Base-by-base conservation (phyloP, 2,888 invertebrate genomes). In the Thera britannica region DNA sequence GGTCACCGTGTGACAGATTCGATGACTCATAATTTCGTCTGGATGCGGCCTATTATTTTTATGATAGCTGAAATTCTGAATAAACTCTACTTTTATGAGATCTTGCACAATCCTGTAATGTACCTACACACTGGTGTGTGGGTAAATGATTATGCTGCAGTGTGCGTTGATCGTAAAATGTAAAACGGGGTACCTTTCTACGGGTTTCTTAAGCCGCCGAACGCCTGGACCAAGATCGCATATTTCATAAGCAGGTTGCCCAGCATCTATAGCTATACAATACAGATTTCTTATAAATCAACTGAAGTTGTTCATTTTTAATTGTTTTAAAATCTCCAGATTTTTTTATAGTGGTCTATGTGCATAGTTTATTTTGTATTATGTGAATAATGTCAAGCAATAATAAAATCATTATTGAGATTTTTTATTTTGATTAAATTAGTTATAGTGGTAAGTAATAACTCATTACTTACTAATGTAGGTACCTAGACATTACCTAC, bases 351-450 rank as follows among this genome's bases (percentile, higher is more conserved):
- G 87, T 90, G 92, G 91, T 92, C 92, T 90, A 88, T 95, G 95
- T 95, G 95, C 94, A 95, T 95, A 95, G 94, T 95, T 95, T 95
- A 95, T 95, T 95, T 95, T 95, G 95, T 95, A 95, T 95, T 94
- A 94, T 95, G 95, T 95, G 94, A 95, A 95, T 95, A 94, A 92
- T 94, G 94, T 94, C 94, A 88, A 94, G 95, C 94, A 95, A 95
- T 95, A 95, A 95, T 93, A 92, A 94, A 94, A 94, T 46, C 95
- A 95, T 95, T 95, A 95, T 92, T 87, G 85, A 46, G 8, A 1
- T 9, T 46, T 46, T 46, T 46, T 9, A 46, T 46, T 46, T 46
- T 9, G 6, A 9, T 46, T 46, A 7, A 38, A 38, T 38, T 38
- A 38, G 38, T 38, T 23, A 23, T 23, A 23, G 23, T 23, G 23